These are phyloP conservation scores for Stictonetta naevosa DNA, from an alignment of 2,113 vertebrate genomes.

Conservation along the genomic window DNA sequence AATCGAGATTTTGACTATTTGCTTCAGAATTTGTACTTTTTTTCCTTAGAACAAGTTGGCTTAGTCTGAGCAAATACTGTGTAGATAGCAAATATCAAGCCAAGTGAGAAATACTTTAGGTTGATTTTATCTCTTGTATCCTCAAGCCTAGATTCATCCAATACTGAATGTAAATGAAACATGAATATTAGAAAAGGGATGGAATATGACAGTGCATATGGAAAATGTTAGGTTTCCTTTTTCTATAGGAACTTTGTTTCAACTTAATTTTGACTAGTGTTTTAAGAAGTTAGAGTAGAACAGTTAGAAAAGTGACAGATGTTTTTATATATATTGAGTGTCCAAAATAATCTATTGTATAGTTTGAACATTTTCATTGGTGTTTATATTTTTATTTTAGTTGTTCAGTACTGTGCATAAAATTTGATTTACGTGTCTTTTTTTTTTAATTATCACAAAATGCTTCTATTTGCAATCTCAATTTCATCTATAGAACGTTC, in stretches of 20 bases:
- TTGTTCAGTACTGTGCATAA: background rate
- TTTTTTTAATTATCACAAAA: background rate
- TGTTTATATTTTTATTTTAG: constrained; percentile 50
- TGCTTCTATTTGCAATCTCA: background rate
- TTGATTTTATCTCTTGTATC: constrained; percentile 26
- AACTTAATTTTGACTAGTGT: constrained; percentile 60
- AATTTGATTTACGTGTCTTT: background rate
- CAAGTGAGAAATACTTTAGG: constrained; percentile 37
- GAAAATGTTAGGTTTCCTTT: constrained; percentile 82
- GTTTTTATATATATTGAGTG: background rate
- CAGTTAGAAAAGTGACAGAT: constrained; percentile 5
- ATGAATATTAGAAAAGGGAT: constrained; percentile 81
- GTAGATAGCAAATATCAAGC: constrained; percentile 55
- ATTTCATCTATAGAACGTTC: background rate
- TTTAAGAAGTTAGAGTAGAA: constrained; percentile 55
- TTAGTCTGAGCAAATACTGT: constrained; percentile 51
- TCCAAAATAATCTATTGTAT: background rate
- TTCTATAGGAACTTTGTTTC: constrained; percentile 51
- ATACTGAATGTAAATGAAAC: constrained; percentile 78
- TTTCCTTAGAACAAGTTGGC: constrained; percentile 16
- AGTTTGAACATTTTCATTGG: background rate
- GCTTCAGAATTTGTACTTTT: constrained; percentile 41
- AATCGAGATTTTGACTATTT: constrained; percentile 32
- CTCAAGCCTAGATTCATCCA: constrained; percentile 58
- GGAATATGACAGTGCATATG: constrained; percentile 86